Conservation (phyloP, 2,797 vertebrate species). For the Pangasius macronema region DNA sequence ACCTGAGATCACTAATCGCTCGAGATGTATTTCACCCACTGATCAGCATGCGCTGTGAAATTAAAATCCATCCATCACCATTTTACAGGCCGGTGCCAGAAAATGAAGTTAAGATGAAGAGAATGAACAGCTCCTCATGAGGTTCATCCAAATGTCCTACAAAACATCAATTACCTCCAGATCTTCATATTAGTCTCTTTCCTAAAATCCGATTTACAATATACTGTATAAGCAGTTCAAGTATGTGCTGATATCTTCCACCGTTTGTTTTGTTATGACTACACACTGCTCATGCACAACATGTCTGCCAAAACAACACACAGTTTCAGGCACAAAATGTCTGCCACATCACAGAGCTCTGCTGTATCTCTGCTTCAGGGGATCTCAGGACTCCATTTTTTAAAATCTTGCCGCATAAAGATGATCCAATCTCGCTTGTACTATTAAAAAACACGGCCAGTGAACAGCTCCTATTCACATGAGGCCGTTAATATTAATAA, state of each 20-base stretch:
- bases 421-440: slow-evolving; percentile 64
- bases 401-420: slow-evolving; percentile 44
- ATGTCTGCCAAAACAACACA: slow-evolving; percentile 15
- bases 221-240: neutral
- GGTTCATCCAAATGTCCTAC: neutral
- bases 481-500: slow-evolving; percentile 83
- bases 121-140: slow-evolving; percentile 9
- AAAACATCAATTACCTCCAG: slow-evolving; percentile 8
- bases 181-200: neutral
- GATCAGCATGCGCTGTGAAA: slow-evolving; percentile 46
- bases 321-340: slow-evolving; percentile 33
- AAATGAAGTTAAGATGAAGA: slow-evolving; percentile 30
- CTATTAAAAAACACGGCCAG: slow-evolving; percentile 75
- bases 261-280: neutral
- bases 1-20: slow-evolving; percentile 43
- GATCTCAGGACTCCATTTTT: slow-evolving; percentile 68
- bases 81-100: slow-evolving; percentile 31
- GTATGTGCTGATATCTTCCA: neutral
- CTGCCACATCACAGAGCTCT: slow-evolving; percentile 53
- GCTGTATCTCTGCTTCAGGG: slow-evolving; percentile 71
- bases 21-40: slow-evolving; percentile 30
- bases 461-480: slow-evolving; percentile 74
- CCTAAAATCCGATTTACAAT: neutral
- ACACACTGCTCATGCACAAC: neutral
- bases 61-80: slow-evolving; percentile 49